These are phyloP conservation scores for Zaprionus kolodkinae DNA, from an alignment of 1,140 invertebrate species.

Conservation along the genomic window DNA sequence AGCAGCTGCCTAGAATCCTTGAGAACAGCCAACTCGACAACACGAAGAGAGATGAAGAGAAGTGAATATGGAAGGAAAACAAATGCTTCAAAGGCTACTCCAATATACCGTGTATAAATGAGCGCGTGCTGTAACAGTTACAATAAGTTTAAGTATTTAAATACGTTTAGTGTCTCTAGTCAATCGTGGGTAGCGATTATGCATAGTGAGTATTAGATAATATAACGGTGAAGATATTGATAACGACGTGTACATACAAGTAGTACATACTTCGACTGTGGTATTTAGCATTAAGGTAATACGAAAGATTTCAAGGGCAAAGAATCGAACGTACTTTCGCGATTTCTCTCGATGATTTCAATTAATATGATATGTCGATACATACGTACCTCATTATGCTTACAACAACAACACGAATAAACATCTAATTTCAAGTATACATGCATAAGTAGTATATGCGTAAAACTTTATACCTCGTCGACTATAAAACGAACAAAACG, in stretches of 20 bases:
- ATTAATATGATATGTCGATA: constrained; percentile 67
- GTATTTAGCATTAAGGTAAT: constrained; percentile 84
- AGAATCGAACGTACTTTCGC: constrained; percentile 25
- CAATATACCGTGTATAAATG: constrained; percentile 79
- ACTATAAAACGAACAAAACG: constrained; percentile 64
- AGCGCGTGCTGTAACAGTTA: constrained; percentile 73
- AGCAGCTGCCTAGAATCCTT: constrained; percentile 23
- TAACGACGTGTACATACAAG: constrained; percentile 40
- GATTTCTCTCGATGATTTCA: constrained; percentile 28
- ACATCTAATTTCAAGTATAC: constrained; percentile 53
- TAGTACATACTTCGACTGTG: constrained; percentile 83
- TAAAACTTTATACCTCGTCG: constrained; percentile 81
- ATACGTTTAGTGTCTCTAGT: background rate
- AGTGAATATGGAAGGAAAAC: background rate
- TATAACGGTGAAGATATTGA: constrained; percentile 1
- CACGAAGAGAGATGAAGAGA: background rate
- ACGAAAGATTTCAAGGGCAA: constrained; percentile 47
- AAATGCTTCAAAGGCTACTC: constrained; percentile 52
- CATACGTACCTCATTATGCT: constrained; percentile 81
- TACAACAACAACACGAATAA: constrained; percentile 59
- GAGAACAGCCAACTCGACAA: constrained; percentile 5
- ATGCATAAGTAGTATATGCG: constrained; percentile 6
- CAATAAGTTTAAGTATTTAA: constrained; percentile 68
- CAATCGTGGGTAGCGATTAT: background rate
- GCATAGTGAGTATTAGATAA: background rate